These are phyloP conservation scores for Chrysodeixis includens DNA, from an alignment of 2,888 invertebrate genomes.

Conservation along the genomic window DNA sequence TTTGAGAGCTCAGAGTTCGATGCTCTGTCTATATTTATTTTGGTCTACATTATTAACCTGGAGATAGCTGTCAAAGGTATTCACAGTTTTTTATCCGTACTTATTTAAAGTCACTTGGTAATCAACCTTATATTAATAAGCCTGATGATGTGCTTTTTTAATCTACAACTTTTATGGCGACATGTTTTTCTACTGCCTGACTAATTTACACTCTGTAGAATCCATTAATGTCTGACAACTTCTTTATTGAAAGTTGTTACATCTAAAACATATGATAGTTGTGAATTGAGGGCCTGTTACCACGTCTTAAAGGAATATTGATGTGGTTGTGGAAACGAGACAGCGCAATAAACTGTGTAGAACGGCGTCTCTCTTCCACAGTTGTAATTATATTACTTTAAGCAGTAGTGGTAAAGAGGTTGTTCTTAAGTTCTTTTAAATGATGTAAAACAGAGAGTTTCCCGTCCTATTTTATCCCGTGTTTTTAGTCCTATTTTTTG, in stretches of 20 bases:
- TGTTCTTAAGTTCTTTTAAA: neutral
- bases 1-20: too few species aligned
- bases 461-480: neutral
- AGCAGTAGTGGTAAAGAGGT: too few species aligned
- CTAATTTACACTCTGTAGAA: slow-evolving; percentile 2
- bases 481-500: neutral
- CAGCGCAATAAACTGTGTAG: too few species aligned
- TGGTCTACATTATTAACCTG: neutral
- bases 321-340: too few species aligned
- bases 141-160: neutral
- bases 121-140: slow-evolving; percentile 7
- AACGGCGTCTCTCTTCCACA: too few species aligned
- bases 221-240: neutral
- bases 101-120: slow-evolving; percentile 1
- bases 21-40: neutral
- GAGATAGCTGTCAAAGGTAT: neutral
- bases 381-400: too few species aligned
- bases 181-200: neutral
- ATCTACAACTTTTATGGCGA: neutral
- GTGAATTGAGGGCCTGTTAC: too few species aligned
- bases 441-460: neutral
- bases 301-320: too few species aligned
- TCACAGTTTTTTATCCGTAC: neutral
- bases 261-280: neutral
- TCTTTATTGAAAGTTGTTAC: slow-evolving; percentile 5